Evolutionary conservation across 2,797 vertebrate genomes (phyloP), one percentile per base, ranked within the genome.

Genomic region (Argyrosomus regius): DNA sequence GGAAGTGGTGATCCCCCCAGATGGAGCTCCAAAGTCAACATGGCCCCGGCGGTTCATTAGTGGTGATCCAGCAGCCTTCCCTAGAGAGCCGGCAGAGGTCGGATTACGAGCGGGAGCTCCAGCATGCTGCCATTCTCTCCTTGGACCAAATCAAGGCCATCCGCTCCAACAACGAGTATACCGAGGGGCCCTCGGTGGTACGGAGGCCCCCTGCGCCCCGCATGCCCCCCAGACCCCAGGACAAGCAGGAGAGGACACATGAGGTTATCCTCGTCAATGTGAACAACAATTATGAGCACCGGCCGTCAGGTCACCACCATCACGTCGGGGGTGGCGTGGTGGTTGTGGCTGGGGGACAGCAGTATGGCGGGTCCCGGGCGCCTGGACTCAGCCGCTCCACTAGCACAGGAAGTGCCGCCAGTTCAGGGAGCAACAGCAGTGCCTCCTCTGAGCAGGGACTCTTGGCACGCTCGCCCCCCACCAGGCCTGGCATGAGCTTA

Each of bases 141-240:
- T 95, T 99, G 93, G 98, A 99, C 93, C 98, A 99, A 94, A 99
- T 99, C 96, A 98, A 97, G 95, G 97, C 95, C 65, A 96, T 98
- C 92, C 95, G 98, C 93, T 97, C 97, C 92, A 97, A 94, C 94
- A 99, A 99, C 18, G 98, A 99, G 76, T 99, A 99, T 93, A 98
- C 97, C 0, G 97, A 99, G 91, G 97, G 97, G 58, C 98, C 98
- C 3, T 97, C 97, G 0, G 96, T 94, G 88, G 95, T 94, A 20
- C 96, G 95, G 62, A 92, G 94, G 84, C 92, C 94, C 72, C 90
- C 95, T 0, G 96, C 88, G 8, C 96, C 95, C 0, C 95, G 95
- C 78, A 90, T 92, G 50, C 93, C 93, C 0, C 97, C 95, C 2
- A 93, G 97, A 77, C 96, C 96, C 31, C 95, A 96, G 72, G 96